A percentile compares a stretch with the other conserved stretches of the same genome.
Conservation (phyloP, 2,113 vertebrate genomes). For the Meles meles region DNA sequence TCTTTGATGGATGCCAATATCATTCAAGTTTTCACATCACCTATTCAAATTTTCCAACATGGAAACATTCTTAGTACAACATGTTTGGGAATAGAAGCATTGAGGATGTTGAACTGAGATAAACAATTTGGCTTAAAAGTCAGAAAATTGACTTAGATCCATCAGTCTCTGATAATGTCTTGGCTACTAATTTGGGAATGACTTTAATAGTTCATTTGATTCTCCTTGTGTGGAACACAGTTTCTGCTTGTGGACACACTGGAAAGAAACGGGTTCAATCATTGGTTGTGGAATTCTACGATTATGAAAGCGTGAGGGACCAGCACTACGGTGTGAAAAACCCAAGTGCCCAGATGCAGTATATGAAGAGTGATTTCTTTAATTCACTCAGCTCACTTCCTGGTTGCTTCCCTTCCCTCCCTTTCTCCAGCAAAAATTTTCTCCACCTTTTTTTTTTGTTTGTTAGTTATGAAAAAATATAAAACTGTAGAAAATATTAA, state of each 20-base stretch:
- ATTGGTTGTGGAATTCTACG: not conserved
- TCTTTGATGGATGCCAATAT: conserved; percentile 18
- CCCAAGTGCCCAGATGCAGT: not conserved
- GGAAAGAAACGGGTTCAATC: not conserved
- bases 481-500: not conserved
- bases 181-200: not conserved
- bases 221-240: not conserved
- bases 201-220: not conserved
- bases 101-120: not conserved
- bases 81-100: not conserved
- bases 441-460: not conserved
- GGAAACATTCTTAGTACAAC: not conserved
- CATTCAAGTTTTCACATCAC: not conserved
- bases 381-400: not conserved
- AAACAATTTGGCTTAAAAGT: not conserved
- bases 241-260: not conserved
- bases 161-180: not conserved
- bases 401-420: not conserved
- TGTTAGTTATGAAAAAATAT: not conserved
- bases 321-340: not conserved
- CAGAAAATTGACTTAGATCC: not conserved
- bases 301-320: not conserved
- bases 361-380: no score
- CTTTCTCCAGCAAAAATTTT: not conserved
- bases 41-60: not conserved